Evolutionary conservation across 2,113 vertebrate genomes (phyloP).

Genomic region (Rallus limicola): DNA sequence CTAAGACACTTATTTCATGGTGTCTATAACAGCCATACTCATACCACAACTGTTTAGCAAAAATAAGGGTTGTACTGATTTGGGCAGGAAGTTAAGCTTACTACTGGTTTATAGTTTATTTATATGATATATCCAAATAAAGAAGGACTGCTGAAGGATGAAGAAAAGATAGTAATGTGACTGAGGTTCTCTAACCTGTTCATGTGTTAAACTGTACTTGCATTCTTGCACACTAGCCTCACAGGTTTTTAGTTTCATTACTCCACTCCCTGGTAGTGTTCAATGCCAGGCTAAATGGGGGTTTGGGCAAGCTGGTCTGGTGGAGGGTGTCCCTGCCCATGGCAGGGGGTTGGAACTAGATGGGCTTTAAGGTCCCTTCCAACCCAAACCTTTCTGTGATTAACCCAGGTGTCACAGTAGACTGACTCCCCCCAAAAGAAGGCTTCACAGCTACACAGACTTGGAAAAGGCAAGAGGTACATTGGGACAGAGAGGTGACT

Average conservation of each 20-base stretch:
- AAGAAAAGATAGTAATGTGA: fast-evolving
- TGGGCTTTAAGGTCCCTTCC: no score
- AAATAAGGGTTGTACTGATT: background rate
- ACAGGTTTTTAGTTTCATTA: background rate
- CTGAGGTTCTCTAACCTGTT: background rate
- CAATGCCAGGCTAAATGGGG: no score
- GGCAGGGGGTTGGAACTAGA: no score
- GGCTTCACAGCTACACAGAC: background rate
- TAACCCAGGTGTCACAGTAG: background rate
- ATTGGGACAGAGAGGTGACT: background rate
- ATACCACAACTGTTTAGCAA: background rate
- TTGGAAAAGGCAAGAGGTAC: background rate
- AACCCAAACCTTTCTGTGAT: no score
- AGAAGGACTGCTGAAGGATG: background rate
- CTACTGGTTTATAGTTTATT: background rate
- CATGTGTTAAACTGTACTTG: background rate
- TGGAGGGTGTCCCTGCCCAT: no score
- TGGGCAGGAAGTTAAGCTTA: background rate
- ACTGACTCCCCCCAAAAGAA: no score
- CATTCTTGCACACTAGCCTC: background rate
- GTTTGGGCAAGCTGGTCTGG: no score
- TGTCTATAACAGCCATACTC: background rate
- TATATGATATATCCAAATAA: background rate
- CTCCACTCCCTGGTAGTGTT: background rate
- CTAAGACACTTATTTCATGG: background rate